phyloP scores from a whole-genome alignment of 1,140 invertebrate genomes.

The Drosophila biarmipes region DNA sequence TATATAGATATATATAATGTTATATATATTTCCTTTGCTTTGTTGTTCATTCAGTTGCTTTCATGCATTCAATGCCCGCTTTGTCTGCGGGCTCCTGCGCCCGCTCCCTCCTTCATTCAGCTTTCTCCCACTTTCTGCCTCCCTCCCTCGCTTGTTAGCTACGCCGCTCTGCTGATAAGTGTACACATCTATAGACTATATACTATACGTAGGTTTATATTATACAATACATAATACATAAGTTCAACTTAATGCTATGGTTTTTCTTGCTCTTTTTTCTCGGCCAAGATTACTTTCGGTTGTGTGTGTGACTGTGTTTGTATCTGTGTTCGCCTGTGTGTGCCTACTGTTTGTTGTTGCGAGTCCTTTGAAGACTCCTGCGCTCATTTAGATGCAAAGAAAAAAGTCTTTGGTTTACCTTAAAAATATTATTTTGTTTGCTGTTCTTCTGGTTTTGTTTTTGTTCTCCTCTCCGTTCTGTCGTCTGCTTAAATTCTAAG shows the following conservation, averaged over 20 bases:
- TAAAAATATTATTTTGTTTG: slow-evolving; percentile 69
- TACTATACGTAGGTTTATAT: slow-evolving; percentile 62
- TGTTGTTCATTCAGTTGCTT: slow-evolving; percentile 68
- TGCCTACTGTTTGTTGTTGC: slow-evolving; percentile 43
- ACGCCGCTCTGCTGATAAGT: slow-evolving; percentile 60
- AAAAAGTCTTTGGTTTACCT: slow-evolving; percentile 83
- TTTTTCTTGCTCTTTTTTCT: slow-evolving; percentile 47
- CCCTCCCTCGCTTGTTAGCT: slow-evolving; percentile 24
- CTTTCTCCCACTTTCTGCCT: slow-evolving; percentile 7
- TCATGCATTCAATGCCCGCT: slow-evolving; percentile 73
- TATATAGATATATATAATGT: slow-evolving; percentile 71
- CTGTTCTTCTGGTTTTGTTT: slow-evolving; percentile 14
- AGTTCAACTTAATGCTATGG: slow-evolving; percentile 64
- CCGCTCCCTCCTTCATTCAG: neutral
- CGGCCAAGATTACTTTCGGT: slow-evolving; percentile 21
- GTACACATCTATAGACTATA: slow-evolving; percentile 73
- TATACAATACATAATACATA: slow-evolving; percentile 74
- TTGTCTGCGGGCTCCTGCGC: slow-evolving; percentile 53
- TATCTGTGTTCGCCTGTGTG: slow-evolving; percentile 26
- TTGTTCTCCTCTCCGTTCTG: slow-evolving; percentile 1
- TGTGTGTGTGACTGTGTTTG: slow-evolving; percentile 22
- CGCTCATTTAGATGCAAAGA: slow-evolving; percentile 73
- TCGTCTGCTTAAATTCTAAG: slow-evolving; percentile 48
- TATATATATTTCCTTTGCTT: slow-evolving; percentile 66
- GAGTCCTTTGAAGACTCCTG: slow-evolving; percentile 50